These are phyloP conservation scores for Drosophila rellima DNA, from an alignment of 2,888 invertebrate genomes.

Conservation along the genomic window DNA sequence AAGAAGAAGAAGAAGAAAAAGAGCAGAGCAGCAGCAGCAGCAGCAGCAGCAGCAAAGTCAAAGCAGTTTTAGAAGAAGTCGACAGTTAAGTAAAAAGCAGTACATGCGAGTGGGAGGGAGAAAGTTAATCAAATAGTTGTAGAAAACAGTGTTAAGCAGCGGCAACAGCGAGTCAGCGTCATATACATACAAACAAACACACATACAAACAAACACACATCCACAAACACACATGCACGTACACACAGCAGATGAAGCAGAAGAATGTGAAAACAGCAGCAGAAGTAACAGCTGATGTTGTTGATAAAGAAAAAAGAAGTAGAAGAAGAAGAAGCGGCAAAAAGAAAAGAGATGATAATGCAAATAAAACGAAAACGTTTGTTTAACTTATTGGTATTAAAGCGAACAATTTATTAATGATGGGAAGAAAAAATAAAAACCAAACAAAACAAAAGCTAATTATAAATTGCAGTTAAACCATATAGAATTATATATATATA, in stretches of 20 bases:
- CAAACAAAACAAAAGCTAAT: conserved; percentile 38
- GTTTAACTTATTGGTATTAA: conserved; percentile 59
- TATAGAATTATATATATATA: conserved; percentile 47
- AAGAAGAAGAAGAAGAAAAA: neutral
- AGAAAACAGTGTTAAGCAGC: conserved; percentile 34
- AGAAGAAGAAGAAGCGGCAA: neutral
- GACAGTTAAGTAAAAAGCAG: conserved; percentile 51
- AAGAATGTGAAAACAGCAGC: neutral
- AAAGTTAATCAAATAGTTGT: conserved; percentile 43
- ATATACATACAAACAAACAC: conserved; percentile 23
- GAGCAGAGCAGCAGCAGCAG: conserved; percentile 7
- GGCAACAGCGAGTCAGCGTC: conserved; percentile 22
- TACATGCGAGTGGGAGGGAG: conserved; percentile 58
- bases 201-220: conserved; percentile 11
- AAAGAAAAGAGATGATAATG: neutral
- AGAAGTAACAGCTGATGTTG: conserved; percentile 2
- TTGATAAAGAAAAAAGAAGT: conserved; percentile 1
- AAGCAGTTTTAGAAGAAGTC: conserved; percentile 55
- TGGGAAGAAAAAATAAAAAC: conserved; percentile 10
- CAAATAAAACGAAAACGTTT: conserved; percentile 24
- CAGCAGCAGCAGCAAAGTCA: conserved; percentile 43
- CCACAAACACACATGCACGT: conserved; percentile 6
- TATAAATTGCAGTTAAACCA: conserved; percentile 61
- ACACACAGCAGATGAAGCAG: conserved; percentile 14
- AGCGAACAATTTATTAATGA: conserved; percentile 20